Evolutionary conservation across 2,113 vertebrate species (phyloP).

Genomic region (Pituophis catenifer): DNA sequence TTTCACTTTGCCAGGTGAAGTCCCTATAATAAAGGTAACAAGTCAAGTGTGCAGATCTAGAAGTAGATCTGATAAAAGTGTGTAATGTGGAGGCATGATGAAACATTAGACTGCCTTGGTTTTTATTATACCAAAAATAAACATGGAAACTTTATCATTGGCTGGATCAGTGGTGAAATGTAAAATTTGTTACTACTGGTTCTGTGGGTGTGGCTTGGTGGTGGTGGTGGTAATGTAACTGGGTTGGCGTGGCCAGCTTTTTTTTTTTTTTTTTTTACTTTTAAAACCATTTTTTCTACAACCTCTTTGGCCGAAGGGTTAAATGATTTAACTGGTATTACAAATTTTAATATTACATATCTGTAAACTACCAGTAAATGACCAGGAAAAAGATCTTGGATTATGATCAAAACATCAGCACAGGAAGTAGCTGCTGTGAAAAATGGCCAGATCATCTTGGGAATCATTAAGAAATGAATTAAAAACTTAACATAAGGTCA

Average conservation of each 20-base stretch:
- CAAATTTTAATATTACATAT: not conserved
- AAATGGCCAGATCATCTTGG: not conserved
- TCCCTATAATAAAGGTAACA: not conserved
- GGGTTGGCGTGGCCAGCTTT: too few species aligned
- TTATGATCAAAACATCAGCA: not conserved
- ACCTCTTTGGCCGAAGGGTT: too few species aligned
- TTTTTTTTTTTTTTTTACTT: too few species aligned
- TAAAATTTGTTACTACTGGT: too few species aligned
- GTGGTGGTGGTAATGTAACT: too few species aligned
- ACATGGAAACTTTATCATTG: not conserved
- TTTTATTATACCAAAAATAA: not conserved
- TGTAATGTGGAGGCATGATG: conserved; percentile 15
- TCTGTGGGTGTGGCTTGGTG: too few species aligned
- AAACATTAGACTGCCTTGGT: not conserved
- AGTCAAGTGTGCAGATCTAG: not conserved
- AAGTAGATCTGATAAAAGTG: conserved; percentile 35
- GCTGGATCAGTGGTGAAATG: not conserved
- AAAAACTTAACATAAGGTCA: not conserved
- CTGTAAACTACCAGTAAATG: not conserved
- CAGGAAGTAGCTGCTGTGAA: not conserved
- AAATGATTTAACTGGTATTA: not conserved
- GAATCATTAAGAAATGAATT: not conserved
- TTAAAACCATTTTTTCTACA: too few species aligned
- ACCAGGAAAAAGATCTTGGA: not conserved
- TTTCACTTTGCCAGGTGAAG: conserved; percentile 18